These are phyloP conservation scores for Ciconia nigra DNA, from an alignment of 2,797 vertebrate species.

Conservation along the genomic window DNA sequence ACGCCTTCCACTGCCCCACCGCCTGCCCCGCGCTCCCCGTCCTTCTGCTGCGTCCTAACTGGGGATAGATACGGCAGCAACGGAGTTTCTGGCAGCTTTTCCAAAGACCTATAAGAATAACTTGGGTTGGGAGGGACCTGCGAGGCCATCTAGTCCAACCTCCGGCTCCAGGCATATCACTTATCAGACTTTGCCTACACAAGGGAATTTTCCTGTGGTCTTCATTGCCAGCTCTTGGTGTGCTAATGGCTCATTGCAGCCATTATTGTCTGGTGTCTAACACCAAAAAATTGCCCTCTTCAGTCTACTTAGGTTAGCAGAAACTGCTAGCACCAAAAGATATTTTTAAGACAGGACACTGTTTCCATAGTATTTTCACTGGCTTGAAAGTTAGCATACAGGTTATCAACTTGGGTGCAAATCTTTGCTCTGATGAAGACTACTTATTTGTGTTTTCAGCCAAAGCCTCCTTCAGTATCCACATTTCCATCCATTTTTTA, in stretches of 20 bases:
- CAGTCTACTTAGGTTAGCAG: neutral
- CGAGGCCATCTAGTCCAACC: neutral
- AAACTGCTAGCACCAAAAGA: neutral
- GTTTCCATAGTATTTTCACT: neutral
- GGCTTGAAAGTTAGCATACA: neutral
- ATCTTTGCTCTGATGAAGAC: neutral
- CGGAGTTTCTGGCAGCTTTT: neutral
- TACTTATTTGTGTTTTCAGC: neutral
- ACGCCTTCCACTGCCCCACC: neutral
- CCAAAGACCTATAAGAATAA: neutral
- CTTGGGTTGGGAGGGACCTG: neutral
- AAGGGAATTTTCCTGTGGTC: neutral
- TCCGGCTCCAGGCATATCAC: neutral
- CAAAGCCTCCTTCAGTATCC: neutral
- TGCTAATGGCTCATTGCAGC: no score
- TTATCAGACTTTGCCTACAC: no score
- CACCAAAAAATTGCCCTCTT: neutral
- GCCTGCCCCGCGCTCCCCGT: neutral
- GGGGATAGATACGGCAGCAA: fast-evolving
- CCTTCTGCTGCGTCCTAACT: neutral
- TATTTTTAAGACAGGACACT: neutral
- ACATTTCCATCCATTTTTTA: neutral
- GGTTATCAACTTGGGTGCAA: neutral
- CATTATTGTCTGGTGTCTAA: neutral
- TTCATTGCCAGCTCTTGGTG: neutral